These are phyloP conservation scores for Scelioninae gen. 1 DNA, from an alignment of 2,888 invertebrate species.

Conservation along the genomic window DNA sequence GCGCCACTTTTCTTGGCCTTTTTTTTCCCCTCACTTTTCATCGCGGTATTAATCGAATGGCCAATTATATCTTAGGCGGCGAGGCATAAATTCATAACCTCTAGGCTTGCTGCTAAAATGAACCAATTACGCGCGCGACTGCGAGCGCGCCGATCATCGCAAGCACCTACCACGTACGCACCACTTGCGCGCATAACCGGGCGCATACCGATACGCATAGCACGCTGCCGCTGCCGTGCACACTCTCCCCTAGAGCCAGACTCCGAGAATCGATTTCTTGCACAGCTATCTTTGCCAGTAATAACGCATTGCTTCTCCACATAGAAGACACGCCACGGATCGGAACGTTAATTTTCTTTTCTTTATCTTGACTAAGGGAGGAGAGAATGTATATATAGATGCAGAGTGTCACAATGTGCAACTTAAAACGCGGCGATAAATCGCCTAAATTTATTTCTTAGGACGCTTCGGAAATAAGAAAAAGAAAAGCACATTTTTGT, in stretches of 20 bases:
- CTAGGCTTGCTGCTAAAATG: constrained; percentile 76
- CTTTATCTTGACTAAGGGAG: constrained; percentile 52
- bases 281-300: constrained; percentile 52
- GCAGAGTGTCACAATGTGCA: constrained; percentile 11
- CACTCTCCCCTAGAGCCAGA: constrained; percentile 58
- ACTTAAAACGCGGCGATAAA: constrained; percentile 21
- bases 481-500: no score
- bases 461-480: no score
- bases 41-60: constrained; percentile 79
- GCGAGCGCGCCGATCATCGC: constrained; percentile 69
- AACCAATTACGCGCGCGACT: constrained; percentile 76
- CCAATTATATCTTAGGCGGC: constrained; percentile 80
- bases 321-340: constrained; percentile 57
- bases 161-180: constrained; percentile 65
- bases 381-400: constrained; percentile 34
- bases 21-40: constrained; percentile 72
- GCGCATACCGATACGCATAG: constrained; percentile 62
- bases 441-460: constrained; percentile 7
- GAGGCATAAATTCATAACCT: constrained; percentile 79
- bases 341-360: constrained; percentile 63
- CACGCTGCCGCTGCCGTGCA: constrained; percentile 33
- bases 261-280: constrained; percentile 63
- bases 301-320: constrained; percentile 58
- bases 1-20: constrained; percentile 21
- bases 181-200: constrained; percentile 50